A percentile compares a stretch with the other conserved stretches of the same genome.
These are phyloP conservation scores for Chionoecetes opilio DNA, from an alignment of 1,140 invertebrate genomes.

Conservation along the genomic window DNA sequence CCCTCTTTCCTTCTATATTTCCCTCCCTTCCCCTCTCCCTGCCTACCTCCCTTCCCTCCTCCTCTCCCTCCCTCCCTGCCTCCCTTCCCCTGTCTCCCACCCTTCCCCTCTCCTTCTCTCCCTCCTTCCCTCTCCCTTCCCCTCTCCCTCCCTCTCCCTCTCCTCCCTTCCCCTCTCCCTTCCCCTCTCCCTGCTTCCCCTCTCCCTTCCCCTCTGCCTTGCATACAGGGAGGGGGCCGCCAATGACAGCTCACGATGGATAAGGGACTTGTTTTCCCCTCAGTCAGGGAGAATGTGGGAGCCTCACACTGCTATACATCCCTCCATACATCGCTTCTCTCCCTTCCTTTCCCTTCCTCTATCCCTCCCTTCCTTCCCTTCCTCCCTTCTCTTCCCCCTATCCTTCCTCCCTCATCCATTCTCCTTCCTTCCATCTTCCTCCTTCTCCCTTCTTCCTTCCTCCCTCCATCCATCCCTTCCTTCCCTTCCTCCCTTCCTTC, in stretches of 20 bases:
- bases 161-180: too few relatives aligned
- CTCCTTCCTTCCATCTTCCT: neutral
- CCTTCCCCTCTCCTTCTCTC: neutral
- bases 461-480: neutral
- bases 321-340: neutral
- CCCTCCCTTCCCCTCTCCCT: neutral
- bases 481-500: neutral
- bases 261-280: neutral
- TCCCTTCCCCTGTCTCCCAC: neutral
- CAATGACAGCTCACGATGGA: constrained; percentile 11
- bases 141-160: neutral
- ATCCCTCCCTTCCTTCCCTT: neutral
- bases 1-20: neutral
- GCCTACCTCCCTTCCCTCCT: neutral
- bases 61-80: neutral
- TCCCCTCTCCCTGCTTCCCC: neutral
- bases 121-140: neutral
- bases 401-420: neutral
- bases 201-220: constrained; percentile 21
- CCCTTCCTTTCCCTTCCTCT: too few relatives aligned
- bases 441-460: neutral
- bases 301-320: neutral
- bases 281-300: constrained; percentile 5
- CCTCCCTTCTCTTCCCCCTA: neutral
- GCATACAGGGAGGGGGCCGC: constrained; percentile 12